These are phyloP conservation scores for Melieria picta DNA, from an alignment of 2,888 invertebrate genomes.

Conservation along the genomic window DNA sequence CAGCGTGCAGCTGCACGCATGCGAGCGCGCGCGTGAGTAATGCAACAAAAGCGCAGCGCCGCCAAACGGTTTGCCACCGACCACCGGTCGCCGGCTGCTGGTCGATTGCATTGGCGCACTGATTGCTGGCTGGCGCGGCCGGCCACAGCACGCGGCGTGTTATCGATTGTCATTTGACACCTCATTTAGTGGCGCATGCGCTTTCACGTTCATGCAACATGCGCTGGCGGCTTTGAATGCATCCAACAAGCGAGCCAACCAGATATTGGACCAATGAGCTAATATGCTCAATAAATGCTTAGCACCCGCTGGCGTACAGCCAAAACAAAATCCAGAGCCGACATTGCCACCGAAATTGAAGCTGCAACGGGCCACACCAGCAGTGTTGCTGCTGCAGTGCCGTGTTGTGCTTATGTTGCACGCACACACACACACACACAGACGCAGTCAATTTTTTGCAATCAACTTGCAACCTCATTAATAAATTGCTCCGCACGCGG, in stretches of 20 bases:
- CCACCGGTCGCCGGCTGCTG: neutral
- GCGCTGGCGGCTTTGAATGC: neutral
- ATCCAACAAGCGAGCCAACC: neutral
- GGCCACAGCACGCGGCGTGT: constrained; percentile 19
- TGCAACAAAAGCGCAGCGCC: neutral
- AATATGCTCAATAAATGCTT: constrained; percentile 62
- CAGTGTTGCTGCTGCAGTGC: too few relatives aligned
- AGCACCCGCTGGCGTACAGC: constrained; percentile 57
- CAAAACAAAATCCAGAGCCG: neutral
- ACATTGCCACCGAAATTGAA: constrained; percentile 20
- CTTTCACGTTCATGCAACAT: neutral
- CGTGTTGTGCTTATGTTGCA: neutral
- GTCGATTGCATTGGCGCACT: neutral
- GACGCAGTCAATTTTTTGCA: constrained; percentile 47
- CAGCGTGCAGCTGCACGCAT: constrained; percentile 1
- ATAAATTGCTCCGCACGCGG: constrained; percentile 59
- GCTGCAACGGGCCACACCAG: constrained; percentile 9
- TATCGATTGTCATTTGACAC: constrained; percentile 62
- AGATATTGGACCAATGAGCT: constrained; percentile 42
- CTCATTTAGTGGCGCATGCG: constrained; percentile 54
- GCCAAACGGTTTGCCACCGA: neutral
- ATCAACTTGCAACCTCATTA: constrained; percentile 63
- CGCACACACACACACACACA: constrained; percentile 13
- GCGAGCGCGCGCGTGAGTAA: constrained; percentile 7
- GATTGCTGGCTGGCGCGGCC: constrained; percentile 11